Conservation (phyloP, 2,113 vertebrate species). For the Gallinago paraguaiae region DNA sequence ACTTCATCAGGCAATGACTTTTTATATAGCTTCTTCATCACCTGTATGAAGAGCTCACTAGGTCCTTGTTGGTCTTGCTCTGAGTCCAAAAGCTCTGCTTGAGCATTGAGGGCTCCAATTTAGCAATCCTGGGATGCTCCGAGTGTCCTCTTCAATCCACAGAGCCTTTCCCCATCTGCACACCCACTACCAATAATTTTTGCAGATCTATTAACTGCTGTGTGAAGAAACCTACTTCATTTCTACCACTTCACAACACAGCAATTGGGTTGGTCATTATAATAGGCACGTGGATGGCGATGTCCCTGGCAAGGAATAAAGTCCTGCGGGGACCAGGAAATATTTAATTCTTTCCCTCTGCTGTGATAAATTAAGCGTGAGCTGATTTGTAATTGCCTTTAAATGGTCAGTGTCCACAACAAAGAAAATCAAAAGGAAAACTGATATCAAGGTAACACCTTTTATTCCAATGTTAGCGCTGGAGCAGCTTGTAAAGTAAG, state of each 20-base stretch:
- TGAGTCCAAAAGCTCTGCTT: not conserved
- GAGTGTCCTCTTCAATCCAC: not conserved
- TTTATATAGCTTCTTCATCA: not conserved
- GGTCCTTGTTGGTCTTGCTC: not conserved
- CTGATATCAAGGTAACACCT: not conserved
- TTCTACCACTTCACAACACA: not conserved
- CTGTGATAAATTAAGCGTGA: not conserved
- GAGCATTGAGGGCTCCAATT: not conserved
- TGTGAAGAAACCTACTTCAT: not conserved
- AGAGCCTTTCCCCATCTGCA: not conserved
- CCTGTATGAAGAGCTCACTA: not conserved
- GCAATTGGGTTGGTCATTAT: no score
- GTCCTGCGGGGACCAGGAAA: not conserved
- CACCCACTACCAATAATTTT: not conserved
- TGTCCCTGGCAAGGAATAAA: no score
- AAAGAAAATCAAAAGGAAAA: not conserved
- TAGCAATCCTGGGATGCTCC: not conserved
- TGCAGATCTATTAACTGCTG: not conserved
- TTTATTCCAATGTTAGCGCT: not conserved
- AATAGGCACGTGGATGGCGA: accelerated
- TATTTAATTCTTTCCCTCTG: not conserved
- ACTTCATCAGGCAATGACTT: not conserved
- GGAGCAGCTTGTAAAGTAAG: not conserved
- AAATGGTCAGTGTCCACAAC: no score
- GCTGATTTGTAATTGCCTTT: not conserved